Percentiles rank a stretch among this genome's conserved stretches.
phyloP scores from a whole-genome alignment of 2,888 invertebrate genomes.

The Eugnorisma glareosa region DNA sequence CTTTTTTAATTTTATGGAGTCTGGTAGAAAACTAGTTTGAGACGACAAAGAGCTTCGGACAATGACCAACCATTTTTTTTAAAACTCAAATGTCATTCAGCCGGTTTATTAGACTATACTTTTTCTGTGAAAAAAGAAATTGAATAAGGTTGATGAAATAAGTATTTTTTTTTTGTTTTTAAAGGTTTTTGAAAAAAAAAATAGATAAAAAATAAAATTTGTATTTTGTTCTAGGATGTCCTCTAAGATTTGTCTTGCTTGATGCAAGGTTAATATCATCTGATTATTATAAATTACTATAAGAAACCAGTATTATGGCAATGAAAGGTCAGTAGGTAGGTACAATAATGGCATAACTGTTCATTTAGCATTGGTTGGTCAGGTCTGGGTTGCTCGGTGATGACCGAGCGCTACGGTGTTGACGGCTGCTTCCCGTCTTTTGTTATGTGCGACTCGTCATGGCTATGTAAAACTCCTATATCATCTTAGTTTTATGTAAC shows the following conservation, averaged over 20 bases:
- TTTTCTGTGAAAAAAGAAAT: neutral
- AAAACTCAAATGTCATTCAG: neutral
- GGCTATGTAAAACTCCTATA: conserved; percentile 53
- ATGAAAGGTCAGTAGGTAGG: conserved; percentile 18
- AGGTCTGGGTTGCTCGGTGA: conserved; percentile 24
- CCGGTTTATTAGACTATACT: neutral
- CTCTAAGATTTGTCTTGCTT: conserved; percentile 1
- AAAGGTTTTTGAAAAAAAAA: neutral
- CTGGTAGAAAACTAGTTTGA: conserved; percentile 17
- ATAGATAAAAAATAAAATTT: neutral
- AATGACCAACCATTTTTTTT: conserved; percentile 4
- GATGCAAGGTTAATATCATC: conserved; percentile 21
- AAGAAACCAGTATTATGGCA: conserved; percentile 16
- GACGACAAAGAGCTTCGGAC: conserved; percentile 4
- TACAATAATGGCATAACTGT: conserved; percentile 23
- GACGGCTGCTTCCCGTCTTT: conserved; percentile 83
- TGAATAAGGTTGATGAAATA: neutral
- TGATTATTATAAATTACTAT: conserved; percentile 10
- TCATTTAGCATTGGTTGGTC: conserved; percentile 39
- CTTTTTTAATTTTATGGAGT: neutral
- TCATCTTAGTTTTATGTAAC: conserved; percentile 58
- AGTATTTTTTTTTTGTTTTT: neutral
- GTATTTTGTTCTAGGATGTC: conserved; percentile 5
- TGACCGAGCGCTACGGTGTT: conserved; percentile 46
- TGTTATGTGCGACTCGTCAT: conserved; percentile 71